A percentile compares a stretch with the other conserved stretches of the same genome.
Evolutionary conservation across 2,113 vertebrate species (phyloP).

Genomic region (Austrofundulus limnaeus): DNA sequence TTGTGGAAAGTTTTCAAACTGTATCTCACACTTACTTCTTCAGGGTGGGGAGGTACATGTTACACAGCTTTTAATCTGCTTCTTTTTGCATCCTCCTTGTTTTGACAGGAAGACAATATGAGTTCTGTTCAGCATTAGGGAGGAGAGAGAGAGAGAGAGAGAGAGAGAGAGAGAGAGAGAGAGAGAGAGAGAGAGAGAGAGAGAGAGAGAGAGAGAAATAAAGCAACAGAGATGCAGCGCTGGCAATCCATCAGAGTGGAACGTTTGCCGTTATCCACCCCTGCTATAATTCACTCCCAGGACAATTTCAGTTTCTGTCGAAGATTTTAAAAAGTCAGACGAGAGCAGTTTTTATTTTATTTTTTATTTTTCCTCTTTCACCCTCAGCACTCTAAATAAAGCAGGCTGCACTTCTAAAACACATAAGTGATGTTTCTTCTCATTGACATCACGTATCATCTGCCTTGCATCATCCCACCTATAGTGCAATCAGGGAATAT

Average conservation of each 20-base stretch:
- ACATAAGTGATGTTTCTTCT: slow-evolving; percentile 49
- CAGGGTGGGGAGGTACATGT: neutral
- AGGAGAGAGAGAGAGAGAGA: slow-evolving; percentile 6
- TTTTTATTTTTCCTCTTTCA: too few species aligned
- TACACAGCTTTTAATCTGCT: neutral
- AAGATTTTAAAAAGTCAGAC: slow-evolving; percentile 27
- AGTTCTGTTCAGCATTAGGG: slow-evolving; percentile 7
- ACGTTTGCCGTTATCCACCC: slow-evolving; percentile 12
- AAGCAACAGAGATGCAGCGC: neutral
- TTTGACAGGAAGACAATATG: slow-evolving; percentile 10
- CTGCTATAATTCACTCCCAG: slow-evolving; percentile 5
- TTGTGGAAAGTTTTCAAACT: slow-evolving; percentile 17
- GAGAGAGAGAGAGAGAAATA: slow-evolving; percentile 20
- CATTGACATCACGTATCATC: slow-evolving; percentile 71
- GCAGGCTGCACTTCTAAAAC: slow-evolving; percentile 28
- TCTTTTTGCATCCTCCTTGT: slow-evolving; percentile 4
- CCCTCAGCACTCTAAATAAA: slow-evolving; percentile 23
- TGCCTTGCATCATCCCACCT: slow-evolving; percentile 52
- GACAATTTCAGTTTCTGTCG: slow-evolving; percentile 12
- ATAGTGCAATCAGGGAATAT: slow-evolving; percentile 45
- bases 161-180: too few species aligned
- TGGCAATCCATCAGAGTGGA: slow-evolving; percentile 15
- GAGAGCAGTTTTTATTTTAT: slow-evolving; percentile 7
- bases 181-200: slow-evolving; percentile 8
- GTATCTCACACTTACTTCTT: neutral